Conservation (phyloP, 2,113 vertebrate genomes). For the Aptenodytes patagonicus region DNA sequence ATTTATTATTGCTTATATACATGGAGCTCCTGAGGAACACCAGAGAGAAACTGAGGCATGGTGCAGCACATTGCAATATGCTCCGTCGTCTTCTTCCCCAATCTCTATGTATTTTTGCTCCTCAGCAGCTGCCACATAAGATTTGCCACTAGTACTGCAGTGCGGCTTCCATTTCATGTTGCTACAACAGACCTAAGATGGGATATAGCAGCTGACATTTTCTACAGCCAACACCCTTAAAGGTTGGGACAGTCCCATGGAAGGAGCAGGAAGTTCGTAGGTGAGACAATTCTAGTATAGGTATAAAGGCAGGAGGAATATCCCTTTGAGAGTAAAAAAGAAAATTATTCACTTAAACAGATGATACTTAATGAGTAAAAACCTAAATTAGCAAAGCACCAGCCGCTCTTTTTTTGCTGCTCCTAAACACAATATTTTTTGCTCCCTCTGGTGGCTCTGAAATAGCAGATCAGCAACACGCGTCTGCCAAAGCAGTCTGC, state of each 20-base stretch:
- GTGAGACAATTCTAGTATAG: not conserved
- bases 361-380: not conserved
- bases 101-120: not conserved
- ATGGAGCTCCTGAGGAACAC: not conserved
- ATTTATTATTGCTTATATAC: not conserved
- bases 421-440: conserved; percentile 24
- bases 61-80: rapidly evolving
- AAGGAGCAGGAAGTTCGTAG: not conserved
- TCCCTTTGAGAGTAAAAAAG: not conserved
- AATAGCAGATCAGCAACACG: not conserved
- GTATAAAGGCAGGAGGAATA: not conserved
- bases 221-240: not conserved
- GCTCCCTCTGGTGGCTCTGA: conserved; percentile 58
- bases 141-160: not conserved
- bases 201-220: not conserved
- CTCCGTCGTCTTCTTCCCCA: not conserved
- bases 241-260: not conserved
- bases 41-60: not conserved
- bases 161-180: not conserved
- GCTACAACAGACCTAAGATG: not conserved
- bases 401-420: not conserved
- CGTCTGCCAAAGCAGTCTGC: not conserved
- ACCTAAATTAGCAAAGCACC: not conserved
- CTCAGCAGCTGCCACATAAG: not conserved
- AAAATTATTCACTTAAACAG: not conserved